These are phyloP conservation scores for Poecile montanus DNA, from an alignment of 2,797 vertebrate genomes.

Conservation along the genomic window DNA sequence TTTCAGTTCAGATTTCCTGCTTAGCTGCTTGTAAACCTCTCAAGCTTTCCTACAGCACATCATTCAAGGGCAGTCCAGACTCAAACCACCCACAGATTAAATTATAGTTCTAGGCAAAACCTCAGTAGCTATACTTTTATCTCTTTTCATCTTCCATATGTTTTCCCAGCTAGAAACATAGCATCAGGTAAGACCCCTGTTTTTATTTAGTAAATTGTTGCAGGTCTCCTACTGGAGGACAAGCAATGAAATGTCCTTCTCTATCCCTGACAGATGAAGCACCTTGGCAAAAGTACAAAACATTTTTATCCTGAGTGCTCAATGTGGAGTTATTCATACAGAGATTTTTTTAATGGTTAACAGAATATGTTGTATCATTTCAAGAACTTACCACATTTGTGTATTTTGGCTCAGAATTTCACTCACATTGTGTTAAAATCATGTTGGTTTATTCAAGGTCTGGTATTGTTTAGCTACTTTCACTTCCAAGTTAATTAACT, in stretches of 20 bases:
- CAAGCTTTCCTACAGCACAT: neutral
- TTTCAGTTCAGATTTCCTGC: neutral
- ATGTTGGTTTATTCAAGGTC: conserved; percentile 42
- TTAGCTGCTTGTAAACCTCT: neutral
- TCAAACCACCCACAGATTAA: neutral
- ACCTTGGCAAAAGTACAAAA: neutral
- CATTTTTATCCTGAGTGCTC: neutral
- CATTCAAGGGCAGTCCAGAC: neutral
- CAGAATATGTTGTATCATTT: neutral
- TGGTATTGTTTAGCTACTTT: conserved; percentile 56
- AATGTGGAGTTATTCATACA: neutral
- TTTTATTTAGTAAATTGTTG: neutral
- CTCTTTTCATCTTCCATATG: neutral
- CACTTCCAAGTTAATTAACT: conserved; percentile 45
- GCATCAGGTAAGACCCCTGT: neutral
- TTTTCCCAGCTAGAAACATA: neutral
- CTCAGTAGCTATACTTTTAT: neutral
- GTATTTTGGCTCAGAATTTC: conserved; percentile 27
- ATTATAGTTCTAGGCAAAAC: neutral
- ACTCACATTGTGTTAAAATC: conserved; percentile 35
- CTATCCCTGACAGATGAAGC: neutral
- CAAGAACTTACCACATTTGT: neutral
- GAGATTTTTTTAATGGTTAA: neutral
- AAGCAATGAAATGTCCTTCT: neutral
- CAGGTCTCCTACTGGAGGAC: neutral